Evolutionary conservation across 2,113 vertebrate species (phyloP).

Genomic region (Tenebrosternarchus preto): DNA sequence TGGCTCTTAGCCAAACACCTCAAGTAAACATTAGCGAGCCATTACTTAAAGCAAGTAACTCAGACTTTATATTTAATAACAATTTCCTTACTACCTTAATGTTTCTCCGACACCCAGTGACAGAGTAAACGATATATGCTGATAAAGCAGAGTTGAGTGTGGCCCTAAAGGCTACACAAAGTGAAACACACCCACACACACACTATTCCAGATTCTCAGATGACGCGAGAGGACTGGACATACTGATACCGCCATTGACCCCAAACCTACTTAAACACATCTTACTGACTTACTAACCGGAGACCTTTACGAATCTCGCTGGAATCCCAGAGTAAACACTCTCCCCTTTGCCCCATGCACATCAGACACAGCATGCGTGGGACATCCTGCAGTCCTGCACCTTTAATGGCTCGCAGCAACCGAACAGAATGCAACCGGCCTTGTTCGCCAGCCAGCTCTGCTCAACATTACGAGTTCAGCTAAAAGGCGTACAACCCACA

Average conservation of each 20-base stretch:
- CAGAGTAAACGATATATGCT: too few relatives aligned
- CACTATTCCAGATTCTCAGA: background rate
- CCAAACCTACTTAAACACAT: background rate
- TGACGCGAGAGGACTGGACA: background rate
- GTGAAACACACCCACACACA: too few relatives aligned
- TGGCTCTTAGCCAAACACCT: too few relatives aligned
- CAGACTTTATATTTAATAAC: background rate
- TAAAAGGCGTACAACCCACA: background rate
- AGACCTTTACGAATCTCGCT: conserved; percentile 14
- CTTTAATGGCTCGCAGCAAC: background rate
- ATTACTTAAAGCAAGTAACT: too few relatives aligned
- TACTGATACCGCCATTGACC: background rate
- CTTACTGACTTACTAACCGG: background rate
- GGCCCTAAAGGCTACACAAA: too few relatives aligned
- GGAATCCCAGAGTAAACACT: conserved; percentile 24
- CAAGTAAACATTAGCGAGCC: background rate
- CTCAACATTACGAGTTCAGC: background rate
- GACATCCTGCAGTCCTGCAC: conserved; percentile 24
- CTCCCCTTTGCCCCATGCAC: background rate
- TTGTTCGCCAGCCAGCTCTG: background rate
- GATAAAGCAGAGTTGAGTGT: too few relatives aligned
- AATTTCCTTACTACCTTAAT: background rate
- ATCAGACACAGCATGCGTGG: conserved; percentile 6
- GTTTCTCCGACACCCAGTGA: background rate
- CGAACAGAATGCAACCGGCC: background rate